Percentiles rank a stretch among this genome's conserved stretches.
Evolutionary conservation across 1,140 invertebrate species (phyloP).

Genomic region (Drosophila tristis): DNA sequence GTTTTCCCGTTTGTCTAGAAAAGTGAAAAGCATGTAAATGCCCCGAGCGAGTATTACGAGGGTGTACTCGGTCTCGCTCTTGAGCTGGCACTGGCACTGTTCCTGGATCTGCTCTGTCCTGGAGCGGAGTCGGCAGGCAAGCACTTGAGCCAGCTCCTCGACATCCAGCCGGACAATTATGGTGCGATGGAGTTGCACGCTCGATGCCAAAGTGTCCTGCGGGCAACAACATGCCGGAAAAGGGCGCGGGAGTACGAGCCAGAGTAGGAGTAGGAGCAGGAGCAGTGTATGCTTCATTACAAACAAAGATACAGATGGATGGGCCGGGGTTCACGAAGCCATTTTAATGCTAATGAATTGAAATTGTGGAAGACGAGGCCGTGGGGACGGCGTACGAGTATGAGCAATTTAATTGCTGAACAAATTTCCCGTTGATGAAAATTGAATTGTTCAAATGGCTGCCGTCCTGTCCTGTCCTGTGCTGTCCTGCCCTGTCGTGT

Average conservation of each 20-base stretch:
- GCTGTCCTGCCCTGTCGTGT: constrained; percentile 35
- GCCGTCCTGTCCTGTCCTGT: background rate
- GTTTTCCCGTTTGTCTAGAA: constrained; percentile 58
- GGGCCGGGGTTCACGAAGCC: constrained; percentile 21
- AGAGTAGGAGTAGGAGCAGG: constrained; percentile 2
- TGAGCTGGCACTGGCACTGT: no score
- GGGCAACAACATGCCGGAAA: constrained; percentile 38
- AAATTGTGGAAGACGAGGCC: constrained; percentile 47
- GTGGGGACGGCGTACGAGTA: constrained; percentile 56
- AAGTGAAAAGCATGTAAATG: constrained; percentile 79
- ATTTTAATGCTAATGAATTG: constrained; percentile 79
- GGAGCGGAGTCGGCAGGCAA: constrained; percentile 36
- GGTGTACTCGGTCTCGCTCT: background rate
- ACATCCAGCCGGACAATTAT: constrained; percentile 49
- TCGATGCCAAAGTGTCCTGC: constrained; percentile 52
- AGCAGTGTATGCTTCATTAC: constrained; percentile 34
- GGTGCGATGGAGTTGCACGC: constrained; percentile 46
- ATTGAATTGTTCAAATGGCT: constrained; percentile 36
- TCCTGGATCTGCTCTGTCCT: constrained; percentile 9
- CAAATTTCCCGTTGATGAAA: constrained; percentile 56
- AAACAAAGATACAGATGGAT: constrained; percentile 10
- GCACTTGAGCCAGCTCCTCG: constrained; percentile 56
- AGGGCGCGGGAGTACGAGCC: constrained; percentile 11
- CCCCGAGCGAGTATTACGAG: constrained; percentile 53
- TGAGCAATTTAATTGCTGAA: constrained; percentile 70